Evolutionary conservation across 1,140 invertebrate species (phyloP), one percentile per base, ranked within the genome.

Genomic region (Teleogryllus occipitalis): DNA sequence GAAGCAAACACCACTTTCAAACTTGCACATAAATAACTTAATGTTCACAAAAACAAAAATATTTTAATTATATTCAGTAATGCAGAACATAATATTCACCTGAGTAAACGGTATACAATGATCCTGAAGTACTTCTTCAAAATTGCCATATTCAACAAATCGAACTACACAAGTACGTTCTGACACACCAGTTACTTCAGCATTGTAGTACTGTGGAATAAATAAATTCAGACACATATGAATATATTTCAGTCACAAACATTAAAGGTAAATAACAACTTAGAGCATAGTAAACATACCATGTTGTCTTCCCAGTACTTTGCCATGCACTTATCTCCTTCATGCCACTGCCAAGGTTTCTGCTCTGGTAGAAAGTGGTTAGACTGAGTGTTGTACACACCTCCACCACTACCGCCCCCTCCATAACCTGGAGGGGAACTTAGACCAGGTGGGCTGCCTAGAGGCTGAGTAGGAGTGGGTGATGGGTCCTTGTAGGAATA

Each of bases 261-360:
- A 2, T 39, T 39, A 39, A 39, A 39, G 1, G 27, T 5, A 39
- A 39, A 39, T 39, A 5, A 39, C 27, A 39, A 39, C 27, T 39
- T 39, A 2, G 27, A 39, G 5, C 27, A 39, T 39, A 39, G 5
- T 39, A 39, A 39, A 39, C 27, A 87, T 85, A 96, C 94, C 87
- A 91, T 91, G 83, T 94, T 92, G 87, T 97, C 95, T 87, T 97
- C 95, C 95, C 95, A 97, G 86, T 97, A 97, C 84, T 95, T 94
- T 8, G 95, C 95, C 85, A 96, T 88, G 86, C 94, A 96, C 75
- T 91, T 89, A 84, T 96, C 94, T 27, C 95, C 95, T 77, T 91
- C 86, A 83, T 91, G 92, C 92, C 93, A 96, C 80, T 88, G 86
- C 86, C 91, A 89, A 48, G 83, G 82, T 46, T 84, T 80, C 27